These are phyloP conservation scores for Macrotus californicus DNA, from an alignment of 2,113 vertebrate genomes.

Conservation along the genomic window DNA sequence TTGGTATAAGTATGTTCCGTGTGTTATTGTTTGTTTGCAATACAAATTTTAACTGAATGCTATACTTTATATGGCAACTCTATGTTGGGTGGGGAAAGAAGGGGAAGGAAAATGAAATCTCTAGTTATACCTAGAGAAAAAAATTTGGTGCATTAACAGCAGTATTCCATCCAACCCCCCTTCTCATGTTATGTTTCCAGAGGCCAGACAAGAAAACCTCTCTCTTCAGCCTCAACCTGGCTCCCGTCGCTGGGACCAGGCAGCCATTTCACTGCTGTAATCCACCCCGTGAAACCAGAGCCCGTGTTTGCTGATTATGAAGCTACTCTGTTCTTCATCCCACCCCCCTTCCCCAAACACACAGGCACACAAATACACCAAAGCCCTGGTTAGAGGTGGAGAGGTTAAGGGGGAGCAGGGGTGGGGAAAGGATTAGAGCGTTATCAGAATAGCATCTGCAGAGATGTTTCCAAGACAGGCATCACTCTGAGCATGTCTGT, in stretches of 20 bases:
- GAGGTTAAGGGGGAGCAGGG: neutral
- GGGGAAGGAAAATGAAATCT: neutral
- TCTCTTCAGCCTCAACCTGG: neutral
- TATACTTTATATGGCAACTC: neutral
- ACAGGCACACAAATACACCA: slow-evolving; percentile 4
- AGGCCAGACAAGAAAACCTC: neutral
- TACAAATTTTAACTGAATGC: neutral
- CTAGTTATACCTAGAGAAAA: neutral
- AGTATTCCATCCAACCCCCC: neutral
- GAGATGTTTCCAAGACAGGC: slow-evolving; percentile 39
- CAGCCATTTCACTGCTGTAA: neutral
- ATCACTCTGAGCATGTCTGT: slow-evolving; percentile 33
- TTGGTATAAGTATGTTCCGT: neutral
- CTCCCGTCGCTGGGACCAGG: neutral
- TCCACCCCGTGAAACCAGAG: slow-evolving; percentile 1
- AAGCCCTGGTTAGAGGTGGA: neutral
- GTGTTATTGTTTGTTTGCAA: neutral
- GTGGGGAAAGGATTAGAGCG: slow-evolving; percentile 41
- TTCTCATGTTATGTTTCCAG: neutral
- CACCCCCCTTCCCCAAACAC: neutral
- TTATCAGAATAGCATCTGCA: slow-evolving; percentile 68
- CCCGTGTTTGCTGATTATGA: slow-evolving; percentile 19
- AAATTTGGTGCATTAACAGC: neutral
- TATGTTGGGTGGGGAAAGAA: neutral
- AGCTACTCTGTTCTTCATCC: neutral